phyloP scores from a whole-genome alignment of 2,888 invertebrate species.

The Cecidostiba fungosa region DNA sequence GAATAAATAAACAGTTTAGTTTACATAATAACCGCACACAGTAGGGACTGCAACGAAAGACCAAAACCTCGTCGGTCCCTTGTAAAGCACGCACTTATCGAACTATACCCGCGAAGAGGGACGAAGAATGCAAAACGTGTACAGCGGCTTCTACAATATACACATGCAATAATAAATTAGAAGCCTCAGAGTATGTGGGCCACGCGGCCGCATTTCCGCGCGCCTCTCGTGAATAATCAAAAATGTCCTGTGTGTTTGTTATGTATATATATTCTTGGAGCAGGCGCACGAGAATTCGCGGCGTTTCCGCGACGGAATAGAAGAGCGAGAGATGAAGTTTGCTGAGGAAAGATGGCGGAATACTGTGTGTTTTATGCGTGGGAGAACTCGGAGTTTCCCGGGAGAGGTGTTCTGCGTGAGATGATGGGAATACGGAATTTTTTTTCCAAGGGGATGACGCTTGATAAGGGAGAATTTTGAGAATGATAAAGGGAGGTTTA shows the following conservation, averaged over 20 bases:
- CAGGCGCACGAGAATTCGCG: not conserved
- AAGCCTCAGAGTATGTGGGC: not conserved
- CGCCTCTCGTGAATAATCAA: conserved; percentile 42
- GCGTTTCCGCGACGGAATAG: not conserved
- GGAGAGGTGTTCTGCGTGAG: not conserved
- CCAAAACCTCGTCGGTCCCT: not conserved
- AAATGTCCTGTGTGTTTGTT: not conserved
- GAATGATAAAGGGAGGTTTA: too few species aligned
- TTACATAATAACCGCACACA: not conserved
- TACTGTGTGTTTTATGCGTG: not conserved
- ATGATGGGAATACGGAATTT: not conserved
- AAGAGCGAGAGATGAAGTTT: not conserved
- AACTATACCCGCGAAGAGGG: too few species aligned
- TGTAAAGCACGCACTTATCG: not conserved
- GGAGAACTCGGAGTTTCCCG: not conserved
- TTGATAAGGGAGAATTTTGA: too few species aligned
- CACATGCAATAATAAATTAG: conserved; percentile 24
- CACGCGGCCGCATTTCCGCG: conserved; percentile 24
- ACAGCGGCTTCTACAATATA: too few species aligned
- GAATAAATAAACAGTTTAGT: not conserved
- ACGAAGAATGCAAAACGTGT: not conserved
- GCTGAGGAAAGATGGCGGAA: not conserved
- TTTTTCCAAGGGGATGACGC: not conserved
- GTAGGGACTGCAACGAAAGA: not conserved
- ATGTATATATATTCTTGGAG: not conserved